phyloP scores from a whole-genome alignment of 2,888 invertebrate genomes.

The Oscheius sp. region DNA sequence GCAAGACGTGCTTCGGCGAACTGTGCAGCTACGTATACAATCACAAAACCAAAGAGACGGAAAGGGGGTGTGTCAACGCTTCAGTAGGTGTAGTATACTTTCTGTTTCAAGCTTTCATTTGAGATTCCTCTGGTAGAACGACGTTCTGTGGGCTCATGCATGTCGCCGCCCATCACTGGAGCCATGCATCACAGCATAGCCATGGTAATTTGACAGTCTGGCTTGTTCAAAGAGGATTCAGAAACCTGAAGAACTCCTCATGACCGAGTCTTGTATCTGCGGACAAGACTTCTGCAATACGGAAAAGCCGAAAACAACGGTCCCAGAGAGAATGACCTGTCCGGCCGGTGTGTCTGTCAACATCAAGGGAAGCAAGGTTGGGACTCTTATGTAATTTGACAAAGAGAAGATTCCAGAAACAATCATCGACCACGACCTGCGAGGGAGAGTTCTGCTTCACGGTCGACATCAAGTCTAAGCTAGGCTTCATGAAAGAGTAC shows the following conservation, averaged over 20 bases:
- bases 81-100: slow-evolving; percentile 40
- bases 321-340: slow-evolving; percentile 63
- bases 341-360: slow-evolving; percentile 58
- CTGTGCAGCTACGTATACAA: slow-evolving; percentile 69
- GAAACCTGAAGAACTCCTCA: slow-evolving; percentile 60
- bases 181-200: slow-evolving; percentile 72
- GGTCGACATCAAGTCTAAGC: slow-evolving; percentile 57
- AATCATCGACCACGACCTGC: slow-evolving; percentile 51
- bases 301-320: slow-evolving; percentile 61
- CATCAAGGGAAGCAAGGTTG: slow-evolving; percentile 56
- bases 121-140: slow-evolving; percentile 66
- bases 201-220: slow-evolving; percentile 40
- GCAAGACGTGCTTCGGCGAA: slow-evolving; percentile 65
- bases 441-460: slow-evolving; percentile 65
- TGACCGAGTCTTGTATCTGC: slow-evolving; percentile 69
- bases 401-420: slow-evolving; percentile 41
- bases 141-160: slow-evolving; percentile 69
- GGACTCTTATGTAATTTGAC: too few relatives aligned
- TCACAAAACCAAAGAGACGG: slow-evolving; percentile 62
- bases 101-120: not conserved
- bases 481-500: slow-evolving; percentile 64
- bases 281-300: slow-evolving; percentile 66
- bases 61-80: slow-evolving; percentile 71
- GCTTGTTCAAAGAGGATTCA: slow-evolving; percentile 16
- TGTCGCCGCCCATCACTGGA: slow-evolving; percentile 71